Base-by-base conservation (phyloP, 2,888 invertebrate genomes). In the Eristalis intricaria region DNA sequence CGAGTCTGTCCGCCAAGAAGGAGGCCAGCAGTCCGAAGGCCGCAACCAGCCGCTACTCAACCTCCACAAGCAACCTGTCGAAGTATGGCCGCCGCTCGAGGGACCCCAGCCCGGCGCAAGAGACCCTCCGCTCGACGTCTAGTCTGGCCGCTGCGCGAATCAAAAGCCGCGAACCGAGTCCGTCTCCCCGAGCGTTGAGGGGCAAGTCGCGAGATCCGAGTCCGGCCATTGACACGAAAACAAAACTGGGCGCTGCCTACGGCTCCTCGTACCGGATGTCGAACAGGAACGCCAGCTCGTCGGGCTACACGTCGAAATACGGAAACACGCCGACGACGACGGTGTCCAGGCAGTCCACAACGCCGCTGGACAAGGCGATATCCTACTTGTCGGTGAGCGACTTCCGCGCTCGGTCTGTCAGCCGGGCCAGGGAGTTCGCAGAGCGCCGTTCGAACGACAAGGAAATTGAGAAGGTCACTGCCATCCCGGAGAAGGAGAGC, bases 81-180 rank as follows among this genome's bases (percentile, higher is more conserved):
- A 92, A 92, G 83, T 93, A 92, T 83, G 91, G 91, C 5, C 82
- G 90, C 0, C 88, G 84, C 13, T 93, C 93, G 0, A 84, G 93
- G 29, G 93, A 93, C 84, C 91, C 93, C 4, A 93, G 93, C 88
- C 93, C 93, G 0, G 91, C 90, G 10, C 91, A 91, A 2, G 83
- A 91, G 15, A 91, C 91, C 56, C 69, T 80, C 4, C 93, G 91
- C 26, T 92, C 91, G 15, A 91, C 91, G 73, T 88, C 87, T 11
- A 87, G 80, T 38, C 73, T 87, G 35, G 66, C 84, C 1, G 75
- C 84, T 38, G 29, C 79, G 50, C 90, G 91, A 1, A 90, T 91
- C 29, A 91, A 91, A 63, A 95, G 94, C 85, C 93, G 95, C 90
- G 95, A 95, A 89, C 94, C 94, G 3, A 95, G 95, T 91, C 95